Conservation (phyloP, 2,888 invertebrate species). For the Stomorhina lunata region DNA sequence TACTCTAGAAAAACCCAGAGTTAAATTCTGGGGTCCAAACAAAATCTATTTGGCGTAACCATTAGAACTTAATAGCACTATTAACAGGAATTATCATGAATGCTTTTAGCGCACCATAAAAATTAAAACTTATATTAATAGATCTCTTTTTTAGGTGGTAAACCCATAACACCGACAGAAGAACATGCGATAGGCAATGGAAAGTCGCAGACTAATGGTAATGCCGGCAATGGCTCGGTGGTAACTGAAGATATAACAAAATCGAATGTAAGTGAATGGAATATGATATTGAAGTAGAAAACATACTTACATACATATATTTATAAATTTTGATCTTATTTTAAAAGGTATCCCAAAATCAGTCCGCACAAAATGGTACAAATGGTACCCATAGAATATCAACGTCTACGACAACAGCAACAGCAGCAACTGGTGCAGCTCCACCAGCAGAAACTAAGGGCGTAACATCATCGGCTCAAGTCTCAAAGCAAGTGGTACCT, state of each 20-base stretch:
- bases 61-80: too few relatives aligned
- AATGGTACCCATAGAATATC: slow-evolving; percentile 77
- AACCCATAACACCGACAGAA: slow-evolving; percentile 80
- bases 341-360: slow-evolving; percentile 78
- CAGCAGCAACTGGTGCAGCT: slow-evolving; percentile 66
- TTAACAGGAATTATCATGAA: too few relatives aligned
- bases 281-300: background rate
- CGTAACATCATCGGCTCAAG: slow-evolving; percentile 79
- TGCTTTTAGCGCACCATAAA: too few relatives aligned
- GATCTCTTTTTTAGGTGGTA: slow-evolving; percentile 77
- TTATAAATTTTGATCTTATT: background rate
- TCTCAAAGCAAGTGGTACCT: slow-evolving; percentile 83
- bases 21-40: too few relatives aligned
- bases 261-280: slow-evolving; percentile 75
- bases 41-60: too few relatives aligned
- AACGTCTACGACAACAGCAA: slow-evolving; percentile 66
- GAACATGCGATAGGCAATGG: slow-evolving; percentile 79
- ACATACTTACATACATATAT: background rate
- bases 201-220: slow-evolving; percentile 77
- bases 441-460: slow-evolving; percentile 73
- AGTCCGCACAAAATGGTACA: slow-evolving; percentile 80
- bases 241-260: slow-evolving; percentile 76
- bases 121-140: background rate
- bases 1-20: too few relatives aligned
- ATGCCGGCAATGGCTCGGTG: slow-evolving; percentile 70